Evolutionary conservation across 1,140 invertebrate species (phyloP).

Genomic region (Lordiphosa mommai): DNA sequence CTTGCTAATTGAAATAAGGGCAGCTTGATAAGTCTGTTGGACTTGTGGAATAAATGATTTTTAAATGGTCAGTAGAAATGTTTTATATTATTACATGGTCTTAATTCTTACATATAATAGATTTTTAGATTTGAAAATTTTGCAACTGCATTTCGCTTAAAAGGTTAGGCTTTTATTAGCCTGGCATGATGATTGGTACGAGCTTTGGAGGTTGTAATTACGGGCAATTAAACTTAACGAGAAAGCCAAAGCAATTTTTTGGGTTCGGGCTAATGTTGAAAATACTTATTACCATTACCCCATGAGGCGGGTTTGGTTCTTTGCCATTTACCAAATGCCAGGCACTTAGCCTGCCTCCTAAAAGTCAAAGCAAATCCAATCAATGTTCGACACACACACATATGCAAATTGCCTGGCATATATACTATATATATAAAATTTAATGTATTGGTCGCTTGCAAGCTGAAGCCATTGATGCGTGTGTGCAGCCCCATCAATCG

Average conservation of each 20-base stretch:
- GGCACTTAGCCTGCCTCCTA: conserved; percentile 45
- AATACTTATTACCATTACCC: conserved; percentile 30
- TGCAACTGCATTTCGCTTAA: conserved; percentile 1
- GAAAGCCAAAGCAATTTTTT: conserved; percentile 51
- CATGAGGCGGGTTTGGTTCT: conserved; percentile 6
- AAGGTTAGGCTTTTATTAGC: conserved; percentile 8
- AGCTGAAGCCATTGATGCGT: conserved; percentile 37
- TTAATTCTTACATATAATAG: no score
- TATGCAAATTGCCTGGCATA: conserved; percentile 58
- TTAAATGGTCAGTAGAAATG: no score
- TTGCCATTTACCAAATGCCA: conserved; percentile 66
- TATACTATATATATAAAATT: conserved; percentile 43
- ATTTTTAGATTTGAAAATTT: not conserved
- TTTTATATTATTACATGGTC: no score
- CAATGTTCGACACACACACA: conserved; percentile 46
- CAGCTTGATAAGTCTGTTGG: not conserved
- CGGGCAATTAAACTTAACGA: conserved; percentile 57
- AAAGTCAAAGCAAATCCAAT: conserved; percentile 72
- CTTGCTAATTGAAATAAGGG: not conserved
- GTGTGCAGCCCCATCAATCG: conserved; percentile 50
- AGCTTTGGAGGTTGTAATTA: conserved; percentile 40
- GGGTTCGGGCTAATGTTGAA: conserved; percentile 51
- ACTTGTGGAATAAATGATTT: no score
- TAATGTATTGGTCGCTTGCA: conserved; percentile 48
- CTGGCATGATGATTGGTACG: not conserved